Evolutionary conservation across 2,888 invertebrate genomes (phyloP).

Genomic region (Eucera pruinosa): DNA sequence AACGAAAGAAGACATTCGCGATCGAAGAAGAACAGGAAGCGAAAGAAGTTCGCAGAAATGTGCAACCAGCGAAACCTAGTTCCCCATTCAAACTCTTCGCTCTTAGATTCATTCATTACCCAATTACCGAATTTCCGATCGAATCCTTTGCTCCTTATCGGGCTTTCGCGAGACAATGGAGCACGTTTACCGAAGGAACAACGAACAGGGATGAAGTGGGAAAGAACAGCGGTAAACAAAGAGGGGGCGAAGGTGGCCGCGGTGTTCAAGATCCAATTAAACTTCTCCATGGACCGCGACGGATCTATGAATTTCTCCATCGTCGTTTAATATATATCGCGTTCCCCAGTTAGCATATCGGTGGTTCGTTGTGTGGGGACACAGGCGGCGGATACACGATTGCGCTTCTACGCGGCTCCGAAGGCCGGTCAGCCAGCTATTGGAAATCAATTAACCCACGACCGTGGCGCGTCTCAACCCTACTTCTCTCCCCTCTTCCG

Average conservation of each 20-base stretch:
- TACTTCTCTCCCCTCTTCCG: background rate
- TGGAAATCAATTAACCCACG: constrained; percentile 78
- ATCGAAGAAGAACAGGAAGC: too few relatives aligned
- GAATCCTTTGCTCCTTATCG: constrained; percentile 2
- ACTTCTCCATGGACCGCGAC: background rate
- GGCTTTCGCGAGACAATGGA: background rate
- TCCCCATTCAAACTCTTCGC: background rate
- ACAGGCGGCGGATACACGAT: constrained; percentile 42
- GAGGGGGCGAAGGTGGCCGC: background rate
- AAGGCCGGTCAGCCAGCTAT: constrained; percentile 74
- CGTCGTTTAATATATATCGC: constrained; percentile 48
- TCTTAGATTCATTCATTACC: background rate
- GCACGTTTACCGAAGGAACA: background rate
- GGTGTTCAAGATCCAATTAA: constrained; percentile 18
- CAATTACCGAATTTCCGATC: constrained; percentile 2
- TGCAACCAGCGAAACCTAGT: too few relatives aligned
- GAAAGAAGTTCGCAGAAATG: too few relatives aligned
- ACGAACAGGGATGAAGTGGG: too few relatives aligned
- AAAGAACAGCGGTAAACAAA: background rate
- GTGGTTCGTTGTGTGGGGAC: constrained; percentile 58
- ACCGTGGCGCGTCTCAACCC: constrained; percentile 48
- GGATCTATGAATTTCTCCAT: constrained; percentile 25
- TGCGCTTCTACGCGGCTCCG: constrained; percentile 60
- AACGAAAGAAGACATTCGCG: too few relatives aligned
- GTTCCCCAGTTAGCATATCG: constrained; percentile 50